Evolutionary conservation across 64 coral and sea anemone species (phyloP).

Genomic region (Porites australiensis): DNA sequence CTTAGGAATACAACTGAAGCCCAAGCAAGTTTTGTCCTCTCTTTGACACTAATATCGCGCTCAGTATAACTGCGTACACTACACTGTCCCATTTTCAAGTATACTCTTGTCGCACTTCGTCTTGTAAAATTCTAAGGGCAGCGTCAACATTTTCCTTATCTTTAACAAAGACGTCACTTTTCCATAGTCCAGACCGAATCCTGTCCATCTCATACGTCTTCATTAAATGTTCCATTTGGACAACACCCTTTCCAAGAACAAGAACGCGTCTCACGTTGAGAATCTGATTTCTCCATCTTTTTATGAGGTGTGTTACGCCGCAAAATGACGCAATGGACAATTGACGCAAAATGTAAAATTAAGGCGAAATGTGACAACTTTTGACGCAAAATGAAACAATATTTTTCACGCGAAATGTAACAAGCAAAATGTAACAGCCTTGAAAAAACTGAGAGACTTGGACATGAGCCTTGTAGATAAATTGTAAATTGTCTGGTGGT

Average conservation of each 20-base stretch:
- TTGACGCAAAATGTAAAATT: too few species aligned
- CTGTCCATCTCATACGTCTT: constrained; percentile 56
- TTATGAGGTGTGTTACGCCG: constrained; percentile 70
- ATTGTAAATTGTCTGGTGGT: too few species aligned
- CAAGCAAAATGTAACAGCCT: too few species aligned
- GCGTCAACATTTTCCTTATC: constrained; percentile 75
- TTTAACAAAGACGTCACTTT: constrained; percentile 67
- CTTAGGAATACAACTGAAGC: constrained; percentile 40
- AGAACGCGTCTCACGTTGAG: constrained; percentile 45
- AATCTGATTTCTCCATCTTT: constrained; percentile 67
- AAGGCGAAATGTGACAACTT: too few species aligned
- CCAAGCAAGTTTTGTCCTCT: constrained; percentile 44
- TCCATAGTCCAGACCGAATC: constrained; percentile 54
- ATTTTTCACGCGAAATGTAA: too few species aligned
- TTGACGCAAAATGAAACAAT: too few species aligned
- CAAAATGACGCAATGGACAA: too few species aligned
- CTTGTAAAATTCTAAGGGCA: constrained; percentile 40
- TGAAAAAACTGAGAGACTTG: too few species aligned
- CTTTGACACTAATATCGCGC: background rate
- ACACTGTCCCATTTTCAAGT: constrained; percentile 20
- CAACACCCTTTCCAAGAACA: constrained; percentile 43
- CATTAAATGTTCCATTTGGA: constrained; percentile 63
- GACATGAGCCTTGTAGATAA: too few species aligned
- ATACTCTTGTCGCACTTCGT: constrained; percentile 49
- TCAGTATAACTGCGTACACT: constrained; percentile 14